Evolutionary conservation across 2,113 vertebrate species (phyloP).

Genomic region (Caloenas nicobarica): DNA sequence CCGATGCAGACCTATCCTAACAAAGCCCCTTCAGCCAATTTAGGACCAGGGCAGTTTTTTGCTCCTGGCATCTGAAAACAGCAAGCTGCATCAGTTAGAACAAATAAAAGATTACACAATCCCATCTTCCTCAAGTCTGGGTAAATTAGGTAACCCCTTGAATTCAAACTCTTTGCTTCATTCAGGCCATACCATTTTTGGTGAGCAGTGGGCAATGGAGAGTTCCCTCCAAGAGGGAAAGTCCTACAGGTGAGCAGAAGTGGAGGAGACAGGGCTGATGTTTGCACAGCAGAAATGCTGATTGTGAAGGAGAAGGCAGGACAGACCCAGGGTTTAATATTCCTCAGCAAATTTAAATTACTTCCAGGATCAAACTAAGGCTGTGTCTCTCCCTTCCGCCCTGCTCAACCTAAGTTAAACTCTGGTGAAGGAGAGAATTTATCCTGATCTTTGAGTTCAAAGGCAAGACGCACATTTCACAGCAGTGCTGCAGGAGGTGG

Average conservation of each 20-base stretch:
- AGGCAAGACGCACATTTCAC: background rate
- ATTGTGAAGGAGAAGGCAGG: background rate
- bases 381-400: background rate
- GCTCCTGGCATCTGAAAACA: background rate
- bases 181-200: background rate
- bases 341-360: background rate
- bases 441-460: background rate
- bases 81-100: background rate
- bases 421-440: background rate
- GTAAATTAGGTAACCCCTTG: background rate
- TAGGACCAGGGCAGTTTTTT: background rate
- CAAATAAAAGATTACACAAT: background rate
- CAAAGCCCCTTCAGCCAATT: background rate
- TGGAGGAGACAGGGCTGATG: background rate
- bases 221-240: background rate
- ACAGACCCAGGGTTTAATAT: background rate
- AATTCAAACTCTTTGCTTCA: background rate
- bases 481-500: background rate
- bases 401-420: background rate
- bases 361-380: background rate
- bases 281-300: background rate
- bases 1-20: background rate
- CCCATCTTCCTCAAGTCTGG: fast-evolving
- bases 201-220: background rate
- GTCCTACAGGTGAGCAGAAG: background rate